Evolutionary conservation across 2,888 invertebrate genomes (phyloP), one percentile per base, ranked within the genome.

Genomic region (Cyrtodaria siliqua): DNA sequence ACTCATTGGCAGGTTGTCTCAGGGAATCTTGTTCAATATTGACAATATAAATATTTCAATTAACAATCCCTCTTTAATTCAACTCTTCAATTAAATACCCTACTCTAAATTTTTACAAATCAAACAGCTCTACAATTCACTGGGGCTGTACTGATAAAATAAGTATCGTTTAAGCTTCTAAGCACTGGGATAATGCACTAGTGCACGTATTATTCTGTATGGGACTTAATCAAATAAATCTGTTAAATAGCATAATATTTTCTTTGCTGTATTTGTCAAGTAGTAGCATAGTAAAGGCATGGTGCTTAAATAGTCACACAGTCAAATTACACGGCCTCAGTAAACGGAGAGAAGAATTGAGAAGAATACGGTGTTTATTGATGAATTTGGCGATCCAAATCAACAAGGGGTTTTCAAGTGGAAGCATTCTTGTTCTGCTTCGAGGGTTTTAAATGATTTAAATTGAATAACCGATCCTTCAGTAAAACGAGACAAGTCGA

Each of bases 221-320:
- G n/a, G 24, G 24, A 24, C 50, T 50, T 50, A 23, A 24, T 50
- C 50, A 50, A 50, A 50, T 23, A 50, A 50, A 50, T 50, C 18
- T 50, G n/a, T 50, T 23, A 50, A 50, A 50, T 50, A 50, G 18
- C 50, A 50, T 50, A 50, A 50, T 50, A 50, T 50, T 50, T 50
- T 50, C 50, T 50, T 50, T 23, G 50, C 50, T 20, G 12, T 24
- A 24, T 50, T 50, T 18, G 50, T 50, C 50, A 50, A 50, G 50
- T 20, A 23, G 33, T 33, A n/a, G n/a, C n/a, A 33, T 33, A 33
- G 33, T 12, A 12, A 33, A 33, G 6, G 33, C 33, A 33, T 8
- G 33, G 12, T 33, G n/a, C 24, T 14, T 50, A 50, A 50, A 50
- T 23, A 23, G 50, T 14, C 12, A 23, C 9, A 23, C 50, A 24